phyloP scores from a whole-genome alignment of 2,888 invertebrate genomes.

The Agonopterix heracliana region DNA sequence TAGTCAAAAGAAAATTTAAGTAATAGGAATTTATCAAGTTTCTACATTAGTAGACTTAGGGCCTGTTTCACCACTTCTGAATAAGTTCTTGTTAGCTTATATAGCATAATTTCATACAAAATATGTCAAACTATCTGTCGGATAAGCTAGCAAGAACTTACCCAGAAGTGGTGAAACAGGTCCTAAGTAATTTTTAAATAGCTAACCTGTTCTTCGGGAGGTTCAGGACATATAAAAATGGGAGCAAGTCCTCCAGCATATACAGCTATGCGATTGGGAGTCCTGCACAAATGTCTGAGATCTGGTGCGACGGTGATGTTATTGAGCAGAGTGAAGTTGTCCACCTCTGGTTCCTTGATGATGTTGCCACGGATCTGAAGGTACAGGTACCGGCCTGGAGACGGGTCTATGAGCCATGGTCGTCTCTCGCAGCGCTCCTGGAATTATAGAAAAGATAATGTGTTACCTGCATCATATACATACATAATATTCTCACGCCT shows the following conservation, averaged over 20 bases:
- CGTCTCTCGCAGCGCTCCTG: slow-evolving; percentile 87
- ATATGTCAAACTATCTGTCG: too few species aligned
- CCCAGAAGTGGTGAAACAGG: too few species aligned
- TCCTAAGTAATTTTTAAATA: neutral
- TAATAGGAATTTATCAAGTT: too few species aligned
- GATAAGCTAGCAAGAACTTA: too few species aligned
- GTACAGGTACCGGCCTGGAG: slow-evolving; percentile 85
- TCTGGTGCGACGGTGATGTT: slow-evolving; percentile 77
- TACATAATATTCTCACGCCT: too few species aligned
- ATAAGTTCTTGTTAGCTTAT: too few species aligned
- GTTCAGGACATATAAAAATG: slow-evolving; percentile 77
- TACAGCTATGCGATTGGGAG: slow-evolving; percentile 86
- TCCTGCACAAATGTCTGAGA: slow-evolving; percentile 79
- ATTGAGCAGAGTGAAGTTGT: slow-evolving; percentile 70
- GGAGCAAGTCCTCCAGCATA: slow-evolving; percentile 82
- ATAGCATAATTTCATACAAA: too few species aligned
- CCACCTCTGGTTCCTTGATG: slow-evolving; percentile 63
- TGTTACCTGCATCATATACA: neutral
- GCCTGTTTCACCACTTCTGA: too few species aligned
- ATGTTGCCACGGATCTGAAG: slow-evolving; percentile 84
- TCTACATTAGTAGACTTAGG: too few species aligned
- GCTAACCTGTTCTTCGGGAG: slow-evolving; percentile 50
- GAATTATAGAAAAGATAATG: slow-evolving; percentile 22
- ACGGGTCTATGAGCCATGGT: slow-evolving; percentile 88
- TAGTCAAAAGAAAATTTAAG: too few species aligned